Evolutionary conservation across 2,888 invertebrate species (phyloP).

Genomic region (Tiliacea citrago): DNA sequence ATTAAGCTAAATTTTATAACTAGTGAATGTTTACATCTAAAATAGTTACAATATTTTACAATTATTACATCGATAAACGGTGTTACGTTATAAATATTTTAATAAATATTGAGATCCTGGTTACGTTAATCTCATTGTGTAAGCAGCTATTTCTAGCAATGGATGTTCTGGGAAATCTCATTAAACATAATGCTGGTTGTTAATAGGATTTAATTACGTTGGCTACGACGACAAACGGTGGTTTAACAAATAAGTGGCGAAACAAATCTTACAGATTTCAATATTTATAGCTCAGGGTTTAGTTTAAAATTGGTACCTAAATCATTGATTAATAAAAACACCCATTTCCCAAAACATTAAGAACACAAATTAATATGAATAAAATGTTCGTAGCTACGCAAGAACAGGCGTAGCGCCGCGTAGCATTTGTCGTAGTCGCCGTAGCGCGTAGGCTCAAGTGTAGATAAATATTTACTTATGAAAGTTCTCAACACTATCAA

Average conservation of each 20-base stretch:
- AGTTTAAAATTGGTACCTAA: not conserved
- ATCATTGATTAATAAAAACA: not conserved
- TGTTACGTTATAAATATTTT: slow-evolving; percentile 82
- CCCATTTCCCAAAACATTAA: not conserved
- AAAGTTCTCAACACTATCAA: slow-evolving; percentile 11
- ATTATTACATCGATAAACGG: slow-evolving; percentile 71
- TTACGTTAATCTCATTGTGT: slow-evolving; percentile 87
- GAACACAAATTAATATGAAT: not conserved
- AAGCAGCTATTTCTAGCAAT: slow-evolving; percentile 70
- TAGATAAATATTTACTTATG: slow-evolving; percentile 18
- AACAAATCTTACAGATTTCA: slow-evolving; percentile 1
- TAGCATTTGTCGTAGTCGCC: slow-evolving; percentile 49
- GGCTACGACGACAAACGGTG: slow-evolving; percentile 16
- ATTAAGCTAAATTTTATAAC: slow-evolving; percentile 72
- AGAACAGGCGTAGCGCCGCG: slow-evolving; percentile 37
- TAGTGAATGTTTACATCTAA: slow-evolving; percentile 72
- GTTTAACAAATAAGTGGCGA: slow-evolving; percentile 5
- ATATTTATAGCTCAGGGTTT: slow-evolving; percentile 9
- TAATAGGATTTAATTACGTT: not conserved
- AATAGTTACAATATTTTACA: slow-evolving; percentile 82
- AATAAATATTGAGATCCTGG: slow-evolving; percentile 88
- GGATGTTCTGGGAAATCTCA: slow-evolving; percentile 34
- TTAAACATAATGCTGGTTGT: slow-evolving; percentile 21
- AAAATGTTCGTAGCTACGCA: not conserved
- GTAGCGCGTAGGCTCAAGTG: slow-evolving; percentile 44